These are phyloP conservation scores for Hylaeus anthracinus DNA, from an alignment of 1,140 invertebrate species.

Conservation along the genomic window DNA sequence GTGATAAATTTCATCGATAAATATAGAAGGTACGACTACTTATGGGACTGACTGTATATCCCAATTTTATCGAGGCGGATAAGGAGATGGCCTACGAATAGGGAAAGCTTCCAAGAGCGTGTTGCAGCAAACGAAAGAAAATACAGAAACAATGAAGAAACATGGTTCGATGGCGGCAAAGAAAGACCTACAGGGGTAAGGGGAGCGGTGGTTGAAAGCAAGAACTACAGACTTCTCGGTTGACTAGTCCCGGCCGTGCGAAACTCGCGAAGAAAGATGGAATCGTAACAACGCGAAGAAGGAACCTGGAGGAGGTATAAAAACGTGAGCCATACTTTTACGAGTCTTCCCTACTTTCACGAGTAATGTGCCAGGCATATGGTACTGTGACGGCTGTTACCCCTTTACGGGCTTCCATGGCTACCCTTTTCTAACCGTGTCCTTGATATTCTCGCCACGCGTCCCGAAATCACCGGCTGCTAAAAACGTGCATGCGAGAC, in stretches of 20 bases:
- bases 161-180: too few relatives aligned
- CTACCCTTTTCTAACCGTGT: slow-evolving; percentile 20
- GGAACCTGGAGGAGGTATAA: slow-evolving; percentile 43
- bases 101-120: neutral
- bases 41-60: too few relatives aligned
- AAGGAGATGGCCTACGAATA: neutral
- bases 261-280: neutral
- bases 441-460: slow-evolving; percentile 59
- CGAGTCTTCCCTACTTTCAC: slow-evolving; percentile 53
- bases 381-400: slow-evolving; percentile 63
- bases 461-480: slow-evolving; percentile 62
- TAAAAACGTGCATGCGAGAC: slow-evolving; percentile 63
- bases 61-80: slow-evolving; percentile 7
- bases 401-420: slow-evolving; percentile 48
- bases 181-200: too few relatives aligned
- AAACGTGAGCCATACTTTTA: slow-evolving; percentile 62
- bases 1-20: too few relatives aligned
- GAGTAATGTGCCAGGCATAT: slow-evolving; percentile 64
- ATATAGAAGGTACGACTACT: too few relatives aligned
- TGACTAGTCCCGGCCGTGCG: neutral
- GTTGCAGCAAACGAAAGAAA: neutral
- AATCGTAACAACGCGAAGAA: slow-evolving; percentile 1
- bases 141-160: too few relatives aligned
- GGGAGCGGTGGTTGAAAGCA: too few relatives aligned
- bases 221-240: neutral